Evolutionary conservation across 2,797 vertebrate species (phyloP), one percentile per base, ranked within the genome.

Genomic region (Melopsittacus undulatus): DNA sequence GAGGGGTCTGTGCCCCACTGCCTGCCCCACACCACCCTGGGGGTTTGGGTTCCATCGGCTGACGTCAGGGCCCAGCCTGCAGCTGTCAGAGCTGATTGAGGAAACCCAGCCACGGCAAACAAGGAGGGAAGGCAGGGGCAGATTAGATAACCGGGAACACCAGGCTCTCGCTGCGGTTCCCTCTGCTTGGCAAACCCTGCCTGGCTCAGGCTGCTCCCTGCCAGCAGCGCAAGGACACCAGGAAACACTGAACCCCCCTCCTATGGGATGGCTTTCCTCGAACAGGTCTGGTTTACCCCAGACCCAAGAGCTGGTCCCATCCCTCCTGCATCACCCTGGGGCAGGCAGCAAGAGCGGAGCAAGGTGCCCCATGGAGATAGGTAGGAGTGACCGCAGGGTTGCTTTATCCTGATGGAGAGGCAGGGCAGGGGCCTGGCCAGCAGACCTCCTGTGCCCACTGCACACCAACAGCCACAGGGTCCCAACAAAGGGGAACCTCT

Each of bases 41-140:
- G 32, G 74, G 32, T n/a, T 72, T 52, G 46, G 84, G 84, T 42
- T 27, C 56, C 59, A 2, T 30, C 10, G 36, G 51, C 29, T 96
- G 95, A 90, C 43, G n/a, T 93, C 94, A 94, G 16, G 36, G 87
- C 90, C 75, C 95, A 96, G 87, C 89, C 95, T 82, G 94, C 97
- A 97, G 95, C 97, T 97, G 97, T 95, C 95, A 79, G 92, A 67
- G 81, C 81, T 83, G 38, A 97, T 95, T 96, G 97, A 97, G 96
- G 96, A 97, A 97, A 91, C 90, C 29, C 19, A 20, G 91, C 56
- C 95, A 83, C 1, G 2, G 93, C 3, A 95, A 96, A 96, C 89
- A 95, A 18, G 0, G 0, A 95, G 84, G 93, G 93, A 76, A 93
- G 95, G 20, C 1, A 24, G 52, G 45, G 68, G 69, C 69, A 95